Conservation (phyloP, 2,797 vertebrate genomes). For the Gadopsis marmoratus region DNA sequence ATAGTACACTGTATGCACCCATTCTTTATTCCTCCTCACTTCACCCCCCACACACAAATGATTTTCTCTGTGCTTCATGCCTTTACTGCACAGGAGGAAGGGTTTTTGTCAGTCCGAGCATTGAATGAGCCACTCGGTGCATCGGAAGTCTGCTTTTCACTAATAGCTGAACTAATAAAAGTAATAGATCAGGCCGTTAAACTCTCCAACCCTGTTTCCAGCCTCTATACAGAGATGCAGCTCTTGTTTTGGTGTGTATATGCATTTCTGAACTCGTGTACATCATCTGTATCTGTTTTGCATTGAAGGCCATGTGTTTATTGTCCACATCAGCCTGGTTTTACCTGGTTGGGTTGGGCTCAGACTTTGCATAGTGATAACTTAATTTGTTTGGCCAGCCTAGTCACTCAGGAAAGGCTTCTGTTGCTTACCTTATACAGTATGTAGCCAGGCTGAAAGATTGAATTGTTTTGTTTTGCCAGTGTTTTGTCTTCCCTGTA, state of each 20-base stretch:
- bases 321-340: conserved; percentile 17
- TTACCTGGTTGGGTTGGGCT: conserved; percentile 29
- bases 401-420: conserved; percentile 29
- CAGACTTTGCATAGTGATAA: conserved; percentile 69
- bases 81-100: conserved; percentile 21
- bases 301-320: conserved; percentile 21
- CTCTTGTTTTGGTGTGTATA: conserved; percentile 1
- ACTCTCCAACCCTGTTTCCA: conserved; percentile 15
- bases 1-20: neutral
- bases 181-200: neutral
- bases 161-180: neutral
- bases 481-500: conserved; percentile 33
- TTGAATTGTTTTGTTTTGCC: conserved; percentile 34
- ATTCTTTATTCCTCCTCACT: neutral
- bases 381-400: conserved; percentile 60
- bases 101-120: conserved; percentile 8
- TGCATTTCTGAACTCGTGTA: neutral
- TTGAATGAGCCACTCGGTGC: neutral
- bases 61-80: conserved; percentile 17
- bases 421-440: conserved; percentile 25
- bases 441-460: conserved; percentile 33
- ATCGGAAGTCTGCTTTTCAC: neutral
- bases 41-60: neutral
- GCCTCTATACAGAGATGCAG: neutral
- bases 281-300: conserved; percentile 42